A percentile compares a stretch with the other conserved stretches of the same genome.
phyloP scores from a whole-genome alignment of 2,113 vertebrate genomes.

The Pachycephala philippinensis region DNA sequence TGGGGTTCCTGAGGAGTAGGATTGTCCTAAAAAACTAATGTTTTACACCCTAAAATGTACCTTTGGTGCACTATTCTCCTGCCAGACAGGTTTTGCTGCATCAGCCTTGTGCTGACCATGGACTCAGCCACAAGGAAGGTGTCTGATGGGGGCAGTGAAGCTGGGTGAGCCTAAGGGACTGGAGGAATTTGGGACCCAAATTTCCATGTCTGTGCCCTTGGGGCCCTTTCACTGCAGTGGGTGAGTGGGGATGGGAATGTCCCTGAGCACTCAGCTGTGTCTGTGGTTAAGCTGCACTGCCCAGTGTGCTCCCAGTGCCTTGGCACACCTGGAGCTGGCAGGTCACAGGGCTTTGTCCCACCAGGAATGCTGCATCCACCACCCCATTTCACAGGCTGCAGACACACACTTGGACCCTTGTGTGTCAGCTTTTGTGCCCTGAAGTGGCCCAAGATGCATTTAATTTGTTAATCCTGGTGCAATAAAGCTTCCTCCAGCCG shows the following conservation, averaged over 20 bases:
- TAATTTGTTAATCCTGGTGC: neutral
- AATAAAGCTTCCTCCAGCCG: neutral
- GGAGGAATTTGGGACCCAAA: neutral
- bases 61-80: neutral
- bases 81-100: neutral
- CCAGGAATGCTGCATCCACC: neutral
- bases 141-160: neutral
- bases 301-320: neutral
- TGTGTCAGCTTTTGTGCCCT: neutral
- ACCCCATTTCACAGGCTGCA: neutral
- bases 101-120: neutral
- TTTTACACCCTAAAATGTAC: neutral
- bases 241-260: accelerated
- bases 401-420: neutral
- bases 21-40: neutral
- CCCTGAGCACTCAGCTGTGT: accelerated
- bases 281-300: neutral
- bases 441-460: neutral
- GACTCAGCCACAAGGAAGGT: neutral
- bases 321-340: neutral
- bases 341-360: neutral
- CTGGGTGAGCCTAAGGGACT: neutral
- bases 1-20: neutral
- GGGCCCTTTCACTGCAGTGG: neutral
- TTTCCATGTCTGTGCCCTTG: neutral